Conservation (phyloP, 2,113 vertebrate species). For the Vulpes vulpes region DNA sequence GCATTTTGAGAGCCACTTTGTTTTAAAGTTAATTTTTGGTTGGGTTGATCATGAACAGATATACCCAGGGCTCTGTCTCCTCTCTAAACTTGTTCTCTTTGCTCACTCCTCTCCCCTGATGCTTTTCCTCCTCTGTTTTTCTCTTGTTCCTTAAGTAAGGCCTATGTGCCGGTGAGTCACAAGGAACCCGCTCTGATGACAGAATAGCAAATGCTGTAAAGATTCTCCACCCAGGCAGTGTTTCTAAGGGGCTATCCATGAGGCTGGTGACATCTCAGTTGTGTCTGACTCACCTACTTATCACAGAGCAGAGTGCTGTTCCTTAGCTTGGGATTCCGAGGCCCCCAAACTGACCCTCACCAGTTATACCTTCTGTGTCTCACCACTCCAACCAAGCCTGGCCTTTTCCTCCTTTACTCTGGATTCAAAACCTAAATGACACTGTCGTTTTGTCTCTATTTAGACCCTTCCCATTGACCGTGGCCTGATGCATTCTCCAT, state of each 20-base stretch:
- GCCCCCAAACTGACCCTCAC: no score
- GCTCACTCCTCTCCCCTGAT: fast-evolving
- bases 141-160: background rate
- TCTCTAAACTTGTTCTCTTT: background rate
- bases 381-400: background rate
- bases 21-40: slow-evolving; percentile 34
- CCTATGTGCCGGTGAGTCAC: background rate
- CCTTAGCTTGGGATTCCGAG: background rate
- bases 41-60: slow-evolving; percentile 4
- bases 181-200: background rate
- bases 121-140: background rate
- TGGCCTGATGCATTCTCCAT: fast-evolving
- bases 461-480: background rate
- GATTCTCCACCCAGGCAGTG: background rate
- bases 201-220: background rate
- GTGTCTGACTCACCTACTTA: background rate
- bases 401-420: background rate
- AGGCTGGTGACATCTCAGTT: background rate
- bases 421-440: background rate
- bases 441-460: background rate
- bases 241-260: background rate
- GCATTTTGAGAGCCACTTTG: slow-evolving; percentile 25
- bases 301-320: background rate
- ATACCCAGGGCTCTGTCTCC: slow-evolving; percentile 42
- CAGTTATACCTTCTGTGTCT: background rate